These are phyloP conservation scores for Platorchestia sp. DNA, from an alignment of 1,140 invertebrate genomes.

Conservation along the genomic window DNA sequence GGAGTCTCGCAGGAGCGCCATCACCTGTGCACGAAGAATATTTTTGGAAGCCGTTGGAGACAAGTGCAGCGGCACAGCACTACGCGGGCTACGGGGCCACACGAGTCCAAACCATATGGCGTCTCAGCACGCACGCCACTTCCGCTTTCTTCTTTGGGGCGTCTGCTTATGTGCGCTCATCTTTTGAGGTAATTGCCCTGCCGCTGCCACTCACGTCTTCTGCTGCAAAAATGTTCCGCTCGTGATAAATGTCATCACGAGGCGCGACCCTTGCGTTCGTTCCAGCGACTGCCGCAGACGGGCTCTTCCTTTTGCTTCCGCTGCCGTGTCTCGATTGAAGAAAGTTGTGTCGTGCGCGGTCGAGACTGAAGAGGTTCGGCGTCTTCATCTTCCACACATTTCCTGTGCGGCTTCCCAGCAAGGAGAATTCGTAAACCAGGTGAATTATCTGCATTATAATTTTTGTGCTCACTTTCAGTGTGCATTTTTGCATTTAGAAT, in stretches of 20 bases:
- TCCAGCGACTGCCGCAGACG: not conserved
- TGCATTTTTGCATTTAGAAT: not conserved
- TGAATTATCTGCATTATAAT: not conserved
- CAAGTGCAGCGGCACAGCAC: constrained; percentile 14
- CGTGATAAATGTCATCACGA: constrained; percentile 11
- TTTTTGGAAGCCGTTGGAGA: constrained; percentile 25
- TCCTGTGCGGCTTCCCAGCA: not conserved
- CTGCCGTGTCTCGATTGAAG: not conserved
- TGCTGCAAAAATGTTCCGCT: not conserved
- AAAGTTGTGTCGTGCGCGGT: not conserved
- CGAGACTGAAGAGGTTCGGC: not conserved
- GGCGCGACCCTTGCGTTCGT: not conserved
- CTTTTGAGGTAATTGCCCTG: constrained; percentile 33
- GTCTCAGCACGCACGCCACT: constrained; percentile 7
- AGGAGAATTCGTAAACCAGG: not conserved
- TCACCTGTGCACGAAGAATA: constrained; percentile 9
- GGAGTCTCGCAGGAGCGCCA: not conserved
- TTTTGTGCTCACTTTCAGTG: not conserved
- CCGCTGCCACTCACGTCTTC: not conserved
- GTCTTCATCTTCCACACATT: not conserved
- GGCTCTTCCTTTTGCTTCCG: not conserved
- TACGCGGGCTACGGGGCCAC: not conserved
- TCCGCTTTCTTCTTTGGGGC: not conserved
- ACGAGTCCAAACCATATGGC: constrained; percentile 53
- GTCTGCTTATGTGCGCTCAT: not conserved